Evolutionary conservation across 2,113 vertebrate genomes (phyloP), one percentile per base, ranked within the genome.

Genomic region (Epinephelus fuscoguttatus): DNA sequence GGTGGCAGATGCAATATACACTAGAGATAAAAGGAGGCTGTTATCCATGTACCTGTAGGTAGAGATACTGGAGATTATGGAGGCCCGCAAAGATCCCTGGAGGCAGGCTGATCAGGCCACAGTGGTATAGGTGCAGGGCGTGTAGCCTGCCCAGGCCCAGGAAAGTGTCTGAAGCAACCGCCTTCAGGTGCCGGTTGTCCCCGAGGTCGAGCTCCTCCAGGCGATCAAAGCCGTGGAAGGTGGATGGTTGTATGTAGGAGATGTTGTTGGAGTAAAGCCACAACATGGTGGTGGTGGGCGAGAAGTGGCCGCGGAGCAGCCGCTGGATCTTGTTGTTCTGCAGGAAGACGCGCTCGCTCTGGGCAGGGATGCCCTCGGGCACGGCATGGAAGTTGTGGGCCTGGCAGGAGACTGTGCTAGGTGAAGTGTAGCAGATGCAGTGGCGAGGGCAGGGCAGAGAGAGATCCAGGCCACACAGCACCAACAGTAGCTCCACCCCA

Each of bases 191-290:
- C 57, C 95, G 93, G 93, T 99, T 99, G 94, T 99, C 98, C 2
- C 98, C 98, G 3, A 99, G 96, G 90, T 99, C 98, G n/a, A 99
- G 96, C 91, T 99, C 98, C 87, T 99, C 98, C 84, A 99, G 94
- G 80, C 97, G 98, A 81, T 96, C 89, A 0, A 99, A 99, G 84
- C 97, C 98, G 0, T 95, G 95, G n/a, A 99, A 99, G 78, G 98
- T 97, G 88, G 94, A 95, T 13, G 98, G 97, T 85, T 98, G 97
- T 9, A 99, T 97, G 94, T 96, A 97, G 88, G 97, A 97, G 91
- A 99, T 97, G 92, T 99, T 99, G 94, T 99, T 99, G 94, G 98
- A 98, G 91, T 99, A 99, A 82, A 99, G 96, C 98, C 98, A 99
- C 80, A 99, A 93, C 91, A 96, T 99, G 92, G 97, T 96, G 82